Percentiles rank a stretch among this genome's conserved stretches.
These are phyloP conservation scores for Struthio camelus DNA, from an alignment of 2,113 vertebrate genomes.

Conservation along the genomic window DNA sequence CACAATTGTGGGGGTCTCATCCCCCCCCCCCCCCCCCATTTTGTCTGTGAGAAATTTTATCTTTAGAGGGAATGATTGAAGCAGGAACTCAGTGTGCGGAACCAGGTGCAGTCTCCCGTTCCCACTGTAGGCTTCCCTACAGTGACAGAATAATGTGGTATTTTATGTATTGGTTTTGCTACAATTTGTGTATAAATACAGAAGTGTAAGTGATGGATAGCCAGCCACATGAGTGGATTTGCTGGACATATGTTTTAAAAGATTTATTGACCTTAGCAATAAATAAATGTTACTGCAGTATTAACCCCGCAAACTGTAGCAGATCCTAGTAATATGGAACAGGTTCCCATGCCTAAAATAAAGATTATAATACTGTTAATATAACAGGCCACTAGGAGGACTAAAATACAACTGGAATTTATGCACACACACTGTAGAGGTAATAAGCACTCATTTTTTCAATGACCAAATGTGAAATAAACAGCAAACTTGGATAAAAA, in stretches of 20 bases:
- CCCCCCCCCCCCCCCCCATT: fast-evolving
- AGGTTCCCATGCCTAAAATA: background rate
- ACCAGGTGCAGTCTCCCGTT: background rate
- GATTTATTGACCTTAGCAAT: background rate
- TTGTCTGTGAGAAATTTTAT: background rate
- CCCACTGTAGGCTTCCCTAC: background rate
- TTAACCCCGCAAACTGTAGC: background rate
- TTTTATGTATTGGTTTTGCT: background rate
- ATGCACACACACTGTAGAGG: background rate
- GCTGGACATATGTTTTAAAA: background rate
- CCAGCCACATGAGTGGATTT: background rate
- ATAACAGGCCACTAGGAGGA: constrained; percentile 64
- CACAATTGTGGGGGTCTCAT: background rate
- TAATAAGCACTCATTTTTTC: background rate
- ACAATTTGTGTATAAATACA: background rate
- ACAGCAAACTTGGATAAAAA: constrained; percentile 44
- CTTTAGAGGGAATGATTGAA: background rate
- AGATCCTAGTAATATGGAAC: background rate
- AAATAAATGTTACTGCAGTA: background rate
- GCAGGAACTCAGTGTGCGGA: background rate
- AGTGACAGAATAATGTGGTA: background rate
- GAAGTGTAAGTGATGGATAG: background rate
- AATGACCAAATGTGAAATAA: background rate
- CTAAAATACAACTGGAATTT: constrained; percentile 67
- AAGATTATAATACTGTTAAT: constrained; percentile 16